Evolutionary conservation across 2,113 vertebrate genomes (phyloP).

Genomic region (Suricata suricatta): DNA sequence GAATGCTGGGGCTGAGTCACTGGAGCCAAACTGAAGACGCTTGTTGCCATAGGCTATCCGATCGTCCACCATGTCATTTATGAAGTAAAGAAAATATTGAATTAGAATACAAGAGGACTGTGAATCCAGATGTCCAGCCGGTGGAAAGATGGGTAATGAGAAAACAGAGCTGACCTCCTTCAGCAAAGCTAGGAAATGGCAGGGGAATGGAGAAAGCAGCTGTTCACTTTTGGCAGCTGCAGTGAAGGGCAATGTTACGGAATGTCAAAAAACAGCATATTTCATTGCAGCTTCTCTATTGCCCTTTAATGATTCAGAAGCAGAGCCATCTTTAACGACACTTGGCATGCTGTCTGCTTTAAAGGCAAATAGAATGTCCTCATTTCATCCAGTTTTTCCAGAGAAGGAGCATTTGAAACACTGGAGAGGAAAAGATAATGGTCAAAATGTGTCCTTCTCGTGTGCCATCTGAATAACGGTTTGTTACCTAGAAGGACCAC

Average conservation of each 20-base stretch:
- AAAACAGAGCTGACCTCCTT: conserved; percentile 76
- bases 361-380: conserved; percentile 67
- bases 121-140: conserved; percentile 68
- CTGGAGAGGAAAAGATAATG: neutral
- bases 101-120: conserved; percentile 15
- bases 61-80: conserved; percentile 9
- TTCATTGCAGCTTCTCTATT: conserved; percentile 1
- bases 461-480: neutral
- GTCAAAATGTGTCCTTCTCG: neutral
- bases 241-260: conserved; percentile 62
- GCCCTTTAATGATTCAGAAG: conserved; percentile 73
- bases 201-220: conserved; percentile 68
- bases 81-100: conserved; percentile 49
- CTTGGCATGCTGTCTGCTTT: conserved; percentile 44
- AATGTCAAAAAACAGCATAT: conserved; percentile 68
- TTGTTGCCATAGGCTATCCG: neutral
- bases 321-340: conserved; percentile 41
- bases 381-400: conserved; percentile 29
- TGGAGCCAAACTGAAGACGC: neutral
- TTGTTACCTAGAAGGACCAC: neutral
- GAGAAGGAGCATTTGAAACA: conserved; percentile 35
- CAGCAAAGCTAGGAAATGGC: neutral
- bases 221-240: conserved; percentile 74
- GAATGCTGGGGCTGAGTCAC: neutral
- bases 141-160: conserved; percentile 56